Evolutionary conservation across 2,113 vertebrate species (phyloP).

Genomic region (Eubucco bourcierii): DNA sequence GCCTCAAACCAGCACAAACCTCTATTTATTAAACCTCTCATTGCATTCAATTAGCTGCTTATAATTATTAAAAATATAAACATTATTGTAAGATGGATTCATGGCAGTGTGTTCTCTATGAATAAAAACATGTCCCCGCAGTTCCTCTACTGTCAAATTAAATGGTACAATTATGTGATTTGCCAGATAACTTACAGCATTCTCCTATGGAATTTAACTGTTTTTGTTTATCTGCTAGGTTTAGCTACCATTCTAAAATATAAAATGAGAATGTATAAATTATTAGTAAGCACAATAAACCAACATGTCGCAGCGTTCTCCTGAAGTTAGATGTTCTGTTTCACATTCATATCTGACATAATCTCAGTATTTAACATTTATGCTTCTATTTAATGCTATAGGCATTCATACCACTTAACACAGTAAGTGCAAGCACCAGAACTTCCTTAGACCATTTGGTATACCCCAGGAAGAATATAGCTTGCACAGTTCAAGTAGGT

Average conservation of each 20-base stretch:
- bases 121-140: background rate
- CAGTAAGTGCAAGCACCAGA: background rate
- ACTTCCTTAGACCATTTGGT: background rate
- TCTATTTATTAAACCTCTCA: background rate
- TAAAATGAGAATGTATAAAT: background rate
- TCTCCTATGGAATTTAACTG: background rate
- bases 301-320: background rate
- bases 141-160: background rate
- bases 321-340: background rate
- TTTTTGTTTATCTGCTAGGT: background rate
- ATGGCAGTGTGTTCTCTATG: background rate
- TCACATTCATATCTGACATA: background rate
- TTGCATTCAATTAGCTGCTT: conserved; percentile 3
- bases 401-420: background rate
- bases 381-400: background rate
- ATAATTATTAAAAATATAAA: conserved; percentile 1
- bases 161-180: background rate
- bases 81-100: background rate
- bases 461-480: background rate
- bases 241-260: background rate
- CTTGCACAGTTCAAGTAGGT: background rate
- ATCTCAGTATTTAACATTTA: background rate
- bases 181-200: background rate
- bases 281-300: background rate
- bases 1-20: no score